These are phyloP conservation scores for Gymnocheta viridis DNA, from an alignment of 2,888 invertebrate genomes.

Conservation along the genomic window DNA sequence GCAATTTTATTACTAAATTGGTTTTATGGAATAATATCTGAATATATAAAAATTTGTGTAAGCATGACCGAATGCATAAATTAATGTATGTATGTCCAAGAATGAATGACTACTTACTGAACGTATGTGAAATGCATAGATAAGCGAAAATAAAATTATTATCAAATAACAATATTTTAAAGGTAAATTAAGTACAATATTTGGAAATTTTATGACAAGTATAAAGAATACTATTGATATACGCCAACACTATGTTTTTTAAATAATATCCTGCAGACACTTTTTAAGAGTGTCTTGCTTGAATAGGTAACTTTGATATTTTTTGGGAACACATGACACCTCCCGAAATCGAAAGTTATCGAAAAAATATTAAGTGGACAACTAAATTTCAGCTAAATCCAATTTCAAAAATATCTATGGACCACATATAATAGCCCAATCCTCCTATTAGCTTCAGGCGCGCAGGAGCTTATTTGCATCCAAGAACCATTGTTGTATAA, in stretches of 20 bases:
- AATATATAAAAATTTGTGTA: slow-evolving; percentile 4
- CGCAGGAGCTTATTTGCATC: too few relatives aligned
- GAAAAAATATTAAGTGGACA: too few relatives aligned
- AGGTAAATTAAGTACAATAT: slow-evolving; percentile 41
- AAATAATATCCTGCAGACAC: not conserved
- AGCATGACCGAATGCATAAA: not conserved
- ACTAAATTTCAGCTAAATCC: too few relatives aligned
- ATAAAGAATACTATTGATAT: not conserved
- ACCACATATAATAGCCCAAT: too few relatives aligned
- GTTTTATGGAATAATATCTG: slow-evolving; percentile 72
- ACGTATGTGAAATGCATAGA: slow-evolving; percentile 76
- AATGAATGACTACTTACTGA: slow-evolving; percentile 50
- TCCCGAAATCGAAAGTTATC: too few relatives aligned
- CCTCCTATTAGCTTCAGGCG: too few relatives aligned
- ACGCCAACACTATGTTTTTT: not conserved
- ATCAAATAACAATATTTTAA: slow-evolving; percentile 43
- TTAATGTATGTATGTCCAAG: not conserved
- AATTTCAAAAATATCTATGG: too few relatives aligned
- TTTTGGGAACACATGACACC: too few relatives aligned
- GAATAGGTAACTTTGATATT: too few relatives aligned
- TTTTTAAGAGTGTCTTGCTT: too few relatives aligned
- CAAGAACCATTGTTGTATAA: too few relatives aligned
- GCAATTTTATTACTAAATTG: slow-evolving; percentile 81
- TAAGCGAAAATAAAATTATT: slow-evolving; percentile 73
- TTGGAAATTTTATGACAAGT: slow-evolving; percentile 10